A percentile compares a stretch with the other conserved stretches of the same genome.
Conservation (phyloP, 1,140 invertebrate species). For the Harpegnathos saltator region DNA sequence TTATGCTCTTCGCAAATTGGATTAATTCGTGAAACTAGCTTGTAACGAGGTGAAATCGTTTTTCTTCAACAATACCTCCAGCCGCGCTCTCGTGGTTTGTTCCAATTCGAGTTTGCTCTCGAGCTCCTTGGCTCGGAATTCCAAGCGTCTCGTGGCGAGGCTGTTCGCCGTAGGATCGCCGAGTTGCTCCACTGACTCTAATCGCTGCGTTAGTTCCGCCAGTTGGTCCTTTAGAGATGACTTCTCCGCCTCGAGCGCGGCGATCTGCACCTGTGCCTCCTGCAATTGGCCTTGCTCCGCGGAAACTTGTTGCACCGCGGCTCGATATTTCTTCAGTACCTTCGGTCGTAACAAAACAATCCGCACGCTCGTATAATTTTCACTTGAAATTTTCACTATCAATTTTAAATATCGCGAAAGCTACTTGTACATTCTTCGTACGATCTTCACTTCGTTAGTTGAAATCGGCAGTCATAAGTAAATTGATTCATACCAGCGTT, state of each 20-base stretch:
- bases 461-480: background rate
- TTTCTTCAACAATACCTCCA: conserved; percentile 88
- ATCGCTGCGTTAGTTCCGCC: conserved; percentile 90
- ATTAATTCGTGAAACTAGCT: background rate
- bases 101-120: conserved; percentile 96
- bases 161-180: conserved; percentile 92
- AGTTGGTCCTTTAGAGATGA: conserved; percentile 92
- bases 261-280: conserved; percentile 93
- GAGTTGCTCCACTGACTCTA: conserved; percentile 92
- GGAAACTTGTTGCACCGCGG: conserved; percentile 93
- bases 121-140: conserved; percentile 94
- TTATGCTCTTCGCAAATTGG: background rate
- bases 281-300: conserved; percentile 93
- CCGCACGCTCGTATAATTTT: background rate
- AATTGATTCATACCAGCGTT: too few species aligned
- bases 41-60: background rate
- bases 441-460: too few species aligned
- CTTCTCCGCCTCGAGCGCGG: conserved; percentile 92
- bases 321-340: conserved; percentile 96
- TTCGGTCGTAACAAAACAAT: conserved; percentile 70
- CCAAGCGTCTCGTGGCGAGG: conserved; percentile 89
- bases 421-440: conserved; percentile 15
- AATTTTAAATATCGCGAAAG: background rate
- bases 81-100: conserved; percentile 92
- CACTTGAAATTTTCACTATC: background rate